Evolutionary conservation across 2,113 vertebrate species (phyloP).

Genomic region (Cheirogaleus medius): DNA sequence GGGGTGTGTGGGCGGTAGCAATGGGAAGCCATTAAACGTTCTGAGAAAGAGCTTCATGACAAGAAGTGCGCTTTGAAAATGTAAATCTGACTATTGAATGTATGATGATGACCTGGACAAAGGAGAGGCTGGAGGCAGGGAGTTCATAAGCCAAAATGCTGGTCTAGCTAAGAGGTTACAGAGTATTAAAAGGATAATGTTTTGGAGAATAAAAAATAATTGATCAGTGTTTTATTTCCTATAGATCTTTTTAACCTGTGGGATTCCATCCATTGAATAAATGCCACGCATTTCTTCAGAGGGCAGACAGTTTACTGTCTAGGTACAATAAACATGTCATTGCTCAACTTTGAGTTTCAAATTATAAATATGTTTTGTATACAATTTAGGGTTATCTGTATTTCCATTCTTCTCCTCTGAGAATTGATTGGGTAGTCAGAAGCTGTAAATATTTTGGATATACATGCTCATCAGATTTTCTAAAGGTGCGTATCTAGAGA

Average conservation of each 20-base stretch:
- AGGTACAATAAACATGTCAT: background rate
- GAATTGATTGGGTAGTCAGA: background rate
- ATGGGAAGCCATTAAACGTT: background rate
- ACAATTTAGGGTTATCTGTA: background rate
- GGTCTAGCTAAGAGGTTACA: background rate
- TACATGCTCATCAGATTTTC: background rate
- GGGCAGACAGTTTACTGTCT: background rate
- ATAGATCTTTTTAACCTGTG: background rate
- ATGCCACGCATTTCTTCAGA: background rate
- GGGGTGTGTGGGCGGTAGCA: fast-evolving
- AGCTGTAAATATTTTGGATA: background rate
- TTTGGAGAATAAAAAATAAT: background rate
- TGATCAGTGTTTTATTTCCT: background rate
- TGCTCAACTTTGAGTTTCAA: background rate
- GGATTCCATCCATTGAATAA: background rate
- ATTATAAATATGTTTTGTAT: background rate
- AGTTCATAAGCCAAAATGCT: background rate
- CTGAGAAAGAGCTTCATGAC: background rate
- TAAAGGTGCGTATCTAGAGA: background rate
- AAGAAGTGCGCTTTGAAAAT: background rate
- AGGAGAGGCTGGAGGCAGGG: background rate
- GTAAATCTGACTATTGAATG: background rate
- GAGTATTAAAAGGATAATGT: background rate
- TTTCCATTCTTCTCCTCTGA: background rate
- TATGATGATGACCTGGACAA: background rate